These are phyloP conservation scores for Melanophora roralis DNA, from an alignment of 2,888 invertebrate genomes.

Conservation along the genomic window DNA sequence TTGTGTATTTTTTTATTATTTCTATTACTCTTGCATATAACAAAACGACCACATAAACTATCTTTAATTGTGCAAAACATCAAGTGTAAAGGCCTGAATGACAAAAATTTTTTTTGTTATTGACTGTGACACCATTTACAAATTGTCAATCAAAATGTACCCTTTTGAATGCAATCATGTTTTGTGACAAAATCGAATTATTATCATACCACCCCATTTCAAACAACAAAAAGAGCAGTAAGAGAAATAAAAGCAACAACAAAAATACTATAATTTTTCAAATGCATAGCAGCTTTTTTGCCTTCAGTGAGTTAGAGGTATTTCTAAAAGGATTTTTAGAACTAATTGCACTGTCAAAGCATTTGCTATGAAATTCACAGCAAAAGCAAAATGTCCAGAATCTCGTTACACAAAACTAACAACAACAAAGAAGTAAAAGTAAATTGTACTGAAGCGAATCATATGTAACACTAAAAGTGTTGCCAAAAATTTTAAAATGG, in stretches of 20 bases:
- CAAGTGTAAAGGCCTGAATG: background rate
- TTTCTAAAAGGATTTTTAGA: constrained; percentile 13
- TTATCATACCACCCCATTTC: constrained; percentile 3
- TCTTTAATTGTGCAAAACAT: too few species aligned
- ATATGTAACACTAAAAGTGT: too few species aligned
- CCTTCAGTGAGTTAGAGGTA: constrained; percentile 14
- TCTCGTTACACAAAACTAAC: constrained; percentile 4
- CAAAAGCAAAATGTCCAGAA: constrained; percentile 6
- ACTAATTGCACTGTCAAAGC: constrained; percentile 52
- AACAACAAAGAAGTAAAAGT: background rate
- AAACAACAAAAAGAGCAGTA: too few species aligned
- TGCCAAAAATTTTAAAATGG: too few species aligned
- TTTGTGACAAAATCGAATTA: constrained; percentile 20
- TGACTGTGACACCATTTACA: background rate
- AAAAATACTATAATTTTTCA: background rate
- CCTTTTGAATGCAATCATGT: constrained; percentile 22
- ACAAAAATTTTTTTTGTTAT: constrained; percentile 1
- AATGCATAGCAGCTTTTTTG: constrained; percentile 1
- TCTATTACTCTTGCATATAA: too few species aligned
- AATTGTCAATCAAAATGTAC: constrained; percentile 26
- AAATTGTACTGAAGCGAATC: background rate
- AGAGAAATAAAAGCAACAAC: background rate
- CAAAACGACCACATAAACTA: too few species aligned
- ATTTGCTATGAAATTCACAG: constrained; percentile 40
- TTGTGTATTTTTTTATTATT: too few species aligned